phyloP scores from a whole-genome alignment of 2,113 vertebrate genomes.

The Poeciliopsis prolifica region DNA sequence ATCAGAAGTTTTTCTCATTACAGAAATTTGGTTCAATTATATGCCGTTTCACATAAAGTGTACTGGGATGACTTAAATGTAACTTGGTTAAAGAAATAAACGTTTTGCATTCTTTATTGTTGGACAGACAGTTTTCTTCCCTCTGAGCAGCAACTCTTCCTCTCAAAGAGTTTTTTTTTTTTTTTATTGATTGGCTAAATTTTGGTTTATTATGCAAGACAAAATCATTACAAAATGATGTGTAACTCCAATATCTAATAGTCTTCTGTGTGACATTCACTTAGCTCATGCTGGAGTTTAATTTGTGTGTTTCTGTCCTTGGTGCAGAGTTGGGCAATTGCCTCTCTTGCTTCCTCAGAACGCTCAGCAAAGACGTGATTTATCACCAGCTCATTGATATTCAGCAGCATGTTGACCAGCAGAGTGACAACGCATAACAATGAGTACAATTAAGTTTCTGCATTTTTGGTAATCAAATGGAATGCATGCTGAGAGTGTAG shows the following conservation, averaged over 20 bases:
- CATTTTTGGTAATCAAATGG: constrained; percentile 71
- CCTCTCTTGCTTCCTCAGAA: constrained; percentile 43
- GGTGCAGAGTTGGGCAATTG: constrained; percentile 53
- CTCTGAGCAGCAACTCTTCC: not conserved
- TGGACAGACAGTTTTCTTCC: not conserved
- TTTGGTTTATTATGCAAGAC: constrained; percentile 16
- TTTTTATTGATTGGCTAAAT: not conserved
- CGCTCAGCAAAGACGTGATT: constrained; percentile 61
- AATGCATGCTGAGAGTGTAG: constrained; percentile 52
- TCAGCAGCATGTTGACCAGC: constrained; percentile 62
- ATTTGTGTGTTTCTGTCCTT: constrained; percentile 58
- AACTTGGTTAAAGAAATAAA: not conserved
- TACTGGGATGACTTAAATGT: not conserved
- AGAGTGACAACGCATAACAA: constrained; percentile 76
- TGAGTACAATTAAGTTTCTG: constrained; percentile 63
- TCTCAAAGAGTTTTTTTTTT: not conserved
- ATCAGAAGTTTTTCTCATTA: not conserved
- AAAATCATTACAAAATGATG: constrained; percentile 20
- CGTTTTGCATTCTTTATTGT: not conserved
- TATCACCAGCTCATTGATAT: constrained; percentile 71
- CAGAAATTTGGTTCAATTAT: not conserved
- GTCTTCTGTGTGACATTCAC: constrained; percentile 24
- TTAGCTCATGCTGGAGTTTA: constrained; percentile 35
- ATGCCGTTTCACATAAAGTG: not conserved
- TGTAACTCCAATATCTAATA: constrained; percentile 8